phyloP scores from a whole-genome alignment of 2,888 invertebrate species.

The Caenorhabditis japonica region DNA sequence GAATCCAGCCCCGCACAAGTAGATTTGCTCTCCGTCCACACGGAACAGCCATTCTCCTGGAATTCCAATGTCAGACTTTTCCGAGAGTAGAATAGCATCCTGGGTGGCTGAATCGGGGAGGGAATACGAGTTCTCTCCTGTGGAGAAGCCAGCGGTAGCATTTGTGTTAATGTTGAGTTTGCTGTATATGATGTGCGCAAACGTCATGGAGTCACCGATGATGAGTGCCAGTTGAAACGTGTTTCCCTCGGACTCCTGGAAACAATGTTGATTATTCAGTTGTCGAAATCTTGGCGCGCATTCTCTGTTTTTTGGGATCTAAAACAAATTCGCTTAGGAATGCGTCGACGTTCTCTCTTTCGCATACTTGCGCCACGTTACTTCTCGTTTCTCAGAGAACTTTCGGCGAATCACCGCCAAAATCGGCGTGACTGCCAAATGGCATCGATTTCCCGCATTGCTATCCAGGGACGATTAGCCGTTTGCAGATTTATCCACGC shows the following conservation, averaged over 20 bases:
- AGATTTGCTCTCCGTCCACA: constrained; percentile 72
- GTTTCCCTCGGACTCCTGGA: constrained; percentile 61
- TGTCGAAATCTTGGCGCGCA: no score
- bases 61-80: constrained; percentile 77
- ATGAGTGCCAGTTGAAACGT: constrained; percentile 76
- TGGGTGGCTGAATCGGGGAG: constrained; percentile 75
- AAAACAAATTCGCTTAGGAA: no score
- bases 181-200: constrained; percentile 77
- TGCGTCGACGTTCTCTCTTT: no score
- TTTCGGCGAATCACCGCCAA: no score
- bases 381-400: no score
- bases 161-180: constrained; percentile 64
- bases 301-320: no score
- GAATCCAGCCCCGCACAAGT: constrained; percentile 77
- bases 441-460: no score
- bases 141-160: constrained; percentile 69
- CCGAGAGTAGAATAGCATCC: constrained; percentile 67
- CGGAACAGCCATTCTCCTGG: constrained; percentile 77
- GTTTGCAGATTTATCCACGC: no score
- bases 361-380: no score
- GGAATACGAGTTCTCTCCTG: constrained; percentile 56
- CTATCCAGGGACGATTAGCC: no score
- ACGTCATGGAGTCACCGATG: constrained; percentile 73
- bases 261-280: background rate
- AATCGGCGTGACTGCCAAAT: no score